phyloP scores from a whole-genome alignment of 2,888 invertebrate species.

The Melanostoma mellinum region DNA sequence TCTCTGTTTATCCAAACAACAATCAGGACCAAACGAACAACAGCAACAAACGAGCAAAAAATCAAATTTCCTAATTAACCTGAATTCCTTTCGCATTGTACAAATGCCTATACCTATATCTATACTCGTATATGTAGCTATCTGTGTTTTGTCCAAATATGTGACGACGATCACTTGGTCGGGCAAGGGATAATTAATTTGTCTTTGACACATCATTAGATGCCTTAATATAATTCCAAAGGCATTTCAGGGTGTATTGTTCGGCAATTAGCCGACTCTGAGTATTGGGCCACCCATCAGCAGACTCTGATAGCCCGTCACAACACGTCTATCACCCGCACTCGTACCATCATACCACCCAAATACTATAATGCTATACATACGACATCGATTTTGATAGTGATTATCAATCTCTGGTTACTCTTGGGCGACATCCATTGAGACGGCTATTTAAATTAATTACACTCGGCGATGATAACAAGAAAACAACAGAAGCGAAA shows the following conservation, averaged over 20 bases:
- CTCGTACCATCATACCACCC: not conserved
- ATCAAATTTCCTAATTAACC: conserved; percentile 22
- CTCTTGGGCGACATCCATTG: conserved; percentile 28
- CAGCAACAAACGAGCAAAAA: not conserved
- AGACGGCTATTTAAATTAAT: conserved; percentile 52
- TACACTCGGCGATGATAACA: conserved; percentile 31
- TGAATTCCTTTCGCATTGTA: conserved; percentile 41
- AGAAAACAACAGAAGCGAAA: conserved; percentile 32
- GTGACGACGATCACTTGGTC: conserved; percentile 28
- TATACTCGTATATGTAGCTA: no score
- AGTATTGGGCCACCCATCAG: not conserved
- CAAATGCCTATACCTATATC: not conserved
- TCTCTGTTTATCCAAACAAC: not conserved
- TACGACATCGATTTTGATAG: conserved; percentile 24
- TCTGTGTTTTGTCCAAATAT: conserved; percentile 3
- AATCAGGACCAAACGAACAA: not conserved
- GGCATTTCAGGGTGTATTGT: conserved; percentile 50
- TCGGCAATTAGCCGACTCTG: conserved; percentile 37
- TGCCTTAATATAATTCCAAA: conserved; percentile 45
- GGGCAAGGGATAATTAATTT: conserved; percentile 53
- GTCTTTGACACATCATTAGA: conserved; percentile 56
- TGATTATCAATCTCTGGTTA: conserved; percentile 54
- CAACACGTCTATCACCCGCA: not conserved
- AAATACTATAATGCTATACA: not conserved
- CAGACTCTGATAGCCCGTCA: not conserved